Base-by-base conservation (phyloP, 2,888 invertebrate genomes). In the Hydrotaea cyrtoneurina region DNA sequence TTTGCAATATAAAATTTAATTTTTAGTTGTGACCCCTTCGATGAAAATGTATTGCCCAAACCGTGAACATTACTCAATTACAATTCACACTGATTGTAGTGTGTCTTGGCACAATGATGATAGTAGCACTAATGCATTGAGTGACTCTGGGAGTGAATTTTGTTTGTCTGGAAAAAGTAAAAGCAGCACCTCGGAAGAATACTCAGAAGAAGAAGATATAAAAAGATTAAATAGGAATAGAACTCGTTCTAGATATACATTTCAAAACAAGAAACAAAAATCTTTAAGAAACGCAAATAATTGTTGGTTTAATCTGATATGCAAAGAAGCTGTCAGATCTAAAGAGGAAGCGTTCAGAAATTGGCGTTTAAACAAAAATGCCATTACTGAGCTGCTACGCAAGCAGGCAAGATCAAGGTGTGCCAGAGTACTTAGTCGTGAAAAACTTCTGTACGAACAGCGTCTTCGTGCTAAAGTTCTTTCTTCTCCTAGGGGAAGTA, bases 21-120 rank as follows among this genome's bases (percentile, higher is more conserved):
- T 79, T 80, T 74, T 80, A 80, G 80, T 74, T 74, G 74, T 39
- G 74, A 55, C 43, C 69, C 64, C 26, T 80, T 74, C 74, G 74
- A 80, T 74, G 57, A 80, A 74, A 74, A 80, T 80, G 74, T 59
- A 31, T 43, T 66, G 69, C 57, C 69, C 59, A 93, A 80, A 66
- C 62, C 72, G 71, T 71, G 78, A 71, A 55, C 78, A 78, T 78
- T 71, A 78, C 71, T 78, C 71, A 78, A 57, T n/a, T n/a, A 71
- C 57, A 78, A 78, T 78, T 69, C 69, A 71, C 43, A 57, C 78
- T 78, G 57, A 78, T 71, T 78, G 69, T 71, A 78, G 39, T 57
- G 43, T 46, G 62, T 59, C 72, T 78, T 59, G 71, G 36, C 46
- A 78, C 26, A 78, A 46, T n/a, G 69, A 78, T 71, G 78, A 78